These are phyloP conservation scores for Mustela lutreola DNA, from an alignment of 2,113 vertebrate genomes.

Conservation along the genomic window DNA sequence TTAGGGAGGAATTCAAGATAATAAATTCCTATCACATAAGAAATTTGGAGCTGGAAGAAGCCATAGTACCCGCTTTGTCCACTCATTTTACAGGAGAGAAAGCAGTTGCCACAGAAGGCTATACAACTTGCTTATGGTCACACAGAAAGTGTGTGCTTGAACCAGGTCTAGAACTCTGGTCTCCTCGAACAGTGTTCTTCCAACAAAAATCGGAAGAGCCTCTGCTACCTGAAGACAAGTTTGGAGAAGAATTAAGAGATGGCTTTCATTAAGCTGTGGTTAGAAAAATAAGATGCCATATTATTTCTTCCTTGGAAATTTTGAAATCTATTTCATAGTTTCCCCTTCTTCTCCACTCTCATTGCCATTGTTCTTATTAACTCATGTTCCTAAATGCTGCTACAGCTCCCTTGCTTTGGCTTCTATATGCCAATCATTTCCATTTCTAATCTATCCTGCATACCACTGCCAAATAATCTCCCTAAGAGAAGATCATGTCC, in stretches of 20 bases:
- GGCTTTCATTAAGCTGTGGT: not conserved
- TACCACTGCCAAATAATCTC: not conserved
- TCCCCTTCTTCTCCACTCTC: not conserved
- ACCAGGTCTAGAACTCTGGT: not conserved
- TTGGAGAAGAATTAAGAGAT: not conserved
- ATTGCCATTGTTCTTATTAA: not conserved
- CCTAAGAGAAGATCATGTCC: not conserved
- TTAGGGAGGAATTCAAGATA: not conserved
- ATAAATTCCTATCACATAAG: not conserved
- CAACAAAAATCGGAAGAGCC: not conserved
- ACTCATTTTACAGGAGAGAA: not conserved
- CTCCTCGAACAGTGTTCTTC: not conserved
- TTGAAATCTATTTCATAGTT: not conserved
- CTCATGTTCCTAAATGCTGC: not conserved
- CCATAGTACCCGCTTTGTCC: not conserved
- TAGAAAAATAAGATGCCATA: not conserved
- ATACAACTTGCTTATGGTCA: not conserved
- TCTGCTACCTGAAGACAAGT: conserved; percentile 3
- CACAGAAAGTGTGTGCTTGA: not conserved
- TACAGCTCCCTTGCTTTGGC: not conserved
- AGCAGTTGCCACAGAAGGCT: not conserved
- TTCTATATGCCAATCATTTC: not conserved
- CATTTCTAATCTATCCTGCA: not conserved
- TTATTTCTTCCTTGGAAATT: not conserved
- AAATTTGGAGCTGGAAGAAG: not conserved